phyloP scores from a whole-genome alignment of 64 coral and sea anemone species.

The Dendronephthya gigantea region DNA sequence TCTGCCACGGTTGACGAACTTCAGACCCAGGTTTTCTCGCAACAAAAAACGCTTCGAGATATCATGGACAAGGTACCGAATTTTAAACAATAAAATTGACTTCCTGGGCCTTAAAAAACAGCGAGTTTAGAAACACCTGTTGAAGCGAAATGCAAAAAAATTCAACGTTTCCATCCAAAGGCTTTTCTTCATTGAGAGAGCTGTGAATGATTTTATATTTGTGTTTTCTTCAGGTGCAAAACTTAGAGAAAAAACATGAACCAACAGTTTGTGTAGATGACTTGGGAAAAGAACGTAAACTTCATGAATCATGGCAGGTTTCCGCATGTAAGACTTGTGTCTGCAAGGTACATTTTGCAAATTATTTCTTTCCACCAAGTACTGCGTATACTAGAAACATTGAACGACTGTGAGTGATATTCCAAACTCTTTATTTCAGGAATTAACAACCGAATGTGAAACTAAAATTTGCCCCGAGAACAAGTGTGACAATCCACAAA shows the following conservation, averaged over 20 bases:
- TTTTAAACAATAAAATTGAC: too few relatives aligned
- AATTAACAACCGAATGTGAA: constrained; percentile 11
- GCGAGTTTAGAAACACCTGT: too few relatives aligned
- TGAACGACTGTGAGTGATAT: too few relatives aligned
- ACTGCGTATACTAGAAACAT: not conserved
- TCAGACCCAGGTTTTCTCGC: not conserved
- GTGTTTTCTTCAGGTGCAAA: not conserved
- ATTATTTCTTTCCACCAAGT: not conserved
- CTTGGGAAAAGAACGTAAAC: not conserved
- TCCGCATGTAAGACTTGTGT: not conserved
- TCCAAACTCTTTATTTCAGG: not conserved
- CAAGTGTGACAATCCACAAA: not conserved
- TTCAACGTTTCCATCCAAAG: too few relatives aligned
- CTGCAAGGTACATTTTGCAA: not conserved
- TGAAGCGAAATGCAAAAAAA: too few relatives aligned
- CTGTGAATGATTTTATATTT: not conserved
- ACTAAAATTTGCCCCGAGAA: not conserved
- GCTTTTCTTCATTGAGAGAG: too few relatives aligned
- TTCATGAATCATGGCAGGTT: not conserved
- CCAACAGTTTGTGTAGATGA: not conserved
- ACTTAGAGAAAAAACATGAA: not conserved
- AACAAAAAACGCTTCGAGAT: not conserved
- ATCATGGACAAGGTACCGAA: not conserved
- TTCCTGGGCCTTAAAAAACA: too few relatives aligned
- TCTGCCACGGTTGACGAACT: not conserved